Base-by-base conservation (phyloP, 2,797 vertebrate species). In the Myotis daubentonii region DNA sequence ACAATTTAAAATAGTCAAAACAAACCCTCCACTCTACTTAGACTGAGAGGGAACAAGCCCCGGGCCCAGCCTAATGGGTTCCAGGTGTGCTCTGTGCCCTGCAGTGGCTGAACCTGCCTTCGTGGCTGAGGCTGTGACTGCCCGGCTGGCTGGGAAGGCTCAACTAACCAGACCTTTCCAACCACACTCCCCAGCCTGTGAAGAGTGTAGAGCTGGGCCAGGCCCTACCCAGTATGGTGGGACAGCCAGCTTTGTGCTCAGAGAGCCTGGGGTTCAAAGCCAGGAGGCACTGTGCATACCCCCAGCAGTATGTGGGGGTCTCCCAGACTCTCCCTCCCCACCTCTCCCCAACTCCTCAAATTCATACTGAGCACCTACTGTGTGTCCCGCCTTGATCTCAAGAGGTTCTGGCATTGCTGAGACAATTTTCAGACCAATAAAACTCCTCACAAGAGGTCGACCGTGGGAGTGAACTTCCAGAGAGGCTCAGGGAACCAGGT, bases 1-100 rank as follows among this genome's bases (percentile, higher is more conserved):
- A 98, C 98, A 98, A 97, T 98, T 98, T 98, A 97, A 98, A 98
- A 98, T 94, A 98, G 98, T 98, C 98, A 98, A 98, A 98, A 98
- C 98, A 98, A 98, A 98, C 96, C 97, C 97, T 98, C 96, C 93
- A 95, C 97, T 97, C 98, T 98, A 96, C 98, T 98, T 98, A 97
- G 97, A 98, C 97, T 95, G 71, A 98, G 97, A 98, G 97, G 93
- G 97, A 97, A 97, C 96, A 97, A 97, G 98, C 97, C 96, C 89
- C 97, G 97, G 95, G 97, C 97, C 86, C 38, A 96, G 55, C 92
- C 97, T 98, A 98, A 98, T 98, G 98, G 97, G 90, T 98, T 98
- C 98, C 98, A 98, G 98, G 98, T 98, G 98, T 96, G 76, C 30
- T 60, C 60, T 30, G 78, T 87, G 93, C 74, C 91, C 95, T 81